Percentiles rank a stretch among this genome's conserved stretches.
Evolutionary conservation across 2,888 invertebrate species (phyloP).

Genomic region (Salpingus planirostris): DNA sequence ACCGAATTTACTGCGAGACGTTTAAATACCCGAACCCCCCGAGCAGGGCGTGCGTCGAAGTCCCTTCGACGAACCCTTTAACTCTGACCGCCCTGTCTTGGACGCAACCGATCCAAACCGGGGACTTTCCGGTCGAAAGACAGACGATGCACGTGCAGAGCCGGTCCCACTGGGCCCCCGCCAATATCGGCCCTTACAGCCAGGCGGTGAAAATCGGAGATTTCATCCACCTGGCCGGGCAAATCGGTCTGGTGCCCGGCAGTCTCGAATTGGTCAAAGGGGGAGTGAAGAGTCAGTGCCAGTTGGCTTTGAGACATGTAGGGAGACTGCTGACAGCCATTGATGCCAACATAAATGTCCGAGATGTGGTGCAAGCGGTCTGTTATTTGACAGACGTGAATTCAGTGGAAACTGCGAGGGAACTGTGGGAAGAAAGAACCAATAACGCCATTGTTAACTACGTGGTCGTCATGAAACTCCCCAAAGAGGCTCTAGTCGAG

Average conservation of each 20-base stretch:
- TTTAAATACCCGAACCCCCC: slow-evolving; percentile 76
- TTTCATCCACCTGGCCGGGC: slow-evolving; percentile 81
- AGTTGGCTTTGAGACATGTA: slow-evolving; percentile 75
- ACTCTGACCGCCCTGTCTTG: slow-evolving; percentile 68
- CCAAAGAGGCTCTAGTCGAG: slow-evolving; percentile 72
- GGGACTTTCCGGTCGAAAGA: slow-evolving; percentile 32
- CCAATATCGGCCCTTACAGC: slow-evolving; percentile 94
- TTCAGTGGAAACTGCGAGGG: slow-evolving; percentile 63
- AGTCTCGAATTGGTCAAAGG: slow-evolving; percentile 66
- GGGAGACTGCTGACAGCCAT: slow-evolving; percentile 73
- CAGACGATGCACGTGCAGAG: slow-evolving; percentile 91
- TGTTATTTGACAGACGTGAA: slow-evolving; percentile 75
- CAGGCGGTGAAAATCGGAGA: slow-evolving; percentile 83
- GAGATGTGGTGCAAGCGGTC: slow-evolving; percentile 78
- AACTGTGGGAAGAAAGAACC: slow-evolving; percentile 73
- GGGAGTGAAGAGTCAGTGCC: slow-evolving; percentile 73
- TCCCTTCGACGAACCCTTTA: slow-evolving; percentile 62
- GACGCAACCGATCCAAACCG: slow-evolving; percentile 24
- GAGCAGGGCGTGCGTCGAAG: slow-evolving; percentile 74
- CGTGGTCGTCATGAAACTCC: slow-evolving; percentile 73
- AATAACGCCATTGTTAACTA: slow-evolving; percentile 83
- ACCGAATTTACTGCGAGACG: slow-evolving; percentile 64
- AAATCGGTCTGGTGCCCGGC: slow-evolving; percentile 83
- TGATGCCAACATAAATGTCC: slow-evolving; percentile 65
- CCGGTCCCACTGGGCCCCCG: slow-evolving; percentile 96